Evolutionary conservation across 2,888 invertebrate genomes (phyloP).

Genomic region (Megamerina dolium): DNA sequence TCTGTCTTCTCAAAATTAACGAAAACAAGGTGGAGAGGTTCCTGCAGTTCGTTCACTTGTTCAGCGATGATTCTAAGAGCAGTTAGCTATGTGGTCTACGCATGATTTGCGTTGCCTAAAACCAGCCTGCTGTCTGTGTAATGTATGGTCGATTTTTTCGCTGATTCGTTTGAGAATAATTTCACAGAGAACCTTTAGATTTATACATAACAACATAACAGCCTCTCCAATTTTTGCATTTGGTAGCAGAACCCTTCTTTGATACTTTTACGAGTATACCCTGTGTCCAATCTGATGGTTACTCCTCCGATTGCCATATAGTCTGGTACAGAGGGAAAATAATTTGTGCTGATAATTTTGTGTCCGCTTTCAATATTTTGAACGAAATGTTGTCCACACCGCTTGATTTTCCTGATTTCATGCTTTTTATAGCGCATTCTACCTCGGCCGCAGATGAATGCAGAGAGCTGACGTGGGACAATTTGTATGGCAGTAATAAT

Average conservation of each 20-base stretch:
- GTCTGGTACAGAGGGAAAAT: not conserved
- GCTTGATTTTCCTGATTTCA: not conserved
- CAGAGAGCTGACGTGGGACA: too few relatives aligned
- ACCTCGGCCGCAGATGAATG: too few relatives aligned
- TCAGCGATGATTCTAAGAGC: not conserved
- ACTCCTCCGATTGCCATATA: not conserved
- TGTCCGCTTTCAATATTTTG: not conserved
- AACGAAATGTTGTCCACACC: not conserved
- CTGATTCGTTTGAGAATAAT: not conserved
- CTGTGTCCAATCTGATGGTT: not conserved
- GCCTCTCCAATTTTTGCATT: not conserved
- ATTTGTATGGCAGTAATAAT: too few relatives aligned
- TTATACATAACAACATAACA: not conserved
- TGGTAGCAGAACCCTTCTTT: not conserved
- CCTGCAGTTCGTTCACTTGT: not conserved
- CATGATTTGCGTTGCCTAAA: not conserved
- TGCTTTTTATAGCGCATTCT: not conserved
- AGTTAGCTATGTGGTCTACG: constrained; percentile 1
- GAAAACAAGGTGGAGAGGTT: not conserved
- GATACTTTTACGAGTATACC: not conserved
- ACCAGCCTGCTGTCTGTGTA: constrained; percentile 2
- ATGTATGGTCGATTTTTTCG: not conserved
- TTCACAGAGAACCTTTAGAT: not conserved
- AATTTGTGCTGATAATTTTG: not conserved
- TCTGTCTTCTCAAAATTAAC: not conserved